A percentile compares a stretch with the other conserved stretches of the same genome.
Evolutionary conservation across 2,888 invertebrate genomes (phyloP).

Genomic region (Campoplex capitator): DNA sequence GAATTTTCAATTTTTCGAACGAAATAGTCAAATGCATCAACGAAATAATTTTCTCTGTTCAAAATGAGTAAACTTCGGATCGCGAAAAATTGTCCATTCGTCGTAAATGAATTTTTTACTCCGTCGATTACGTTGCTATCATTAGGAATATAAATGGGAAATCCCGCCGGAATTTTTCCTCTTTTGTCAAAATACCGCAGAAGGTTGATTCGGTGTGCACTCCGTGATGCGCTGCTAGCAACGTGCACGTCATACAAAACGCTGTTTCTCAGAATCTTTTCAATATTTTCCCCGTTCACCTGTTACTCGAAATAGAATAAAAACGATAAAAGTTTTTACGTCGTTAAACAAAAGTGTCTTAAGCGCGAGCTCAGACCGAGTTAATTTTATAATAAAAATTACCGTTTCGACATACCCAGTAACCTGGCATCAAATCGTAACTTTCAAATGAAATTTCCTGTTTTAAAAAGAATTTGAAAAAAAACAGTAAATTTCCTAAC

Average conservation of each 20-base stretch:
- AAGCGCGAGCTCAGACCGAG: neutral
- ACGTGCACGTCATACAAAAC: slow-evolving; percentile 20
- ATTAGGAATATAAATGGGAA: slow-evolving; percentile 37
- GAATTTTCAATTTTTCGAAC: neutral
- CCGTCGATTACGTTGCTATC: neutral
- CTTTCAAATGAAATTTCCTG: neutral
- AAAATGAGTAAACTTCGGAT: neutral
- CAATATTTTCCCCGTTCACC: neutral
- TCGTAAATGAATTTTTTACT: neutral
- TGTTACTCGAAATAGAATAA: neutral
- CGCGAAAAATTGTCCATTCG: neutral
- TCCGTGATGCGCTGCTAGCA: neutral
- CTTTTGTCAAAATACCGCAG: slow-evolving; percentile 34
- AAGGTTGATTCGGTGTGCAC: slow-evolving; percentile 20
- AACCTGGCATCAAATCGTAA: neutral
- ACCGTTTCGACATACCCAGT: too few relatives aligned
- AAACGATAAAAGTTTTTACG: neutral
- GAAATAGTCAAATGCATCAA: neutral
- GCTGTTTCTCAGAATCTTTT: slow-evolving; percentile 27
- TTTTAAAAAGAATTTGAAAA: neutral
- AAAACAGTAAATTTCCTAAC: too few relatives aligned
- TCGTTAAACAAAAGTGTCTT: neutral
- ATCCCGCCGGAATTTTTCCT: slow-evolving; percentile 47
- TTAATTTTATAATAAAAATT: neutral
- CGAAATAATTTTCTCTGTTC: neutral